Evolutionary conservation across 2,113 vertebrate genomes (phyloP).

Genomic region (Anseranas semipalmata): DNA sequence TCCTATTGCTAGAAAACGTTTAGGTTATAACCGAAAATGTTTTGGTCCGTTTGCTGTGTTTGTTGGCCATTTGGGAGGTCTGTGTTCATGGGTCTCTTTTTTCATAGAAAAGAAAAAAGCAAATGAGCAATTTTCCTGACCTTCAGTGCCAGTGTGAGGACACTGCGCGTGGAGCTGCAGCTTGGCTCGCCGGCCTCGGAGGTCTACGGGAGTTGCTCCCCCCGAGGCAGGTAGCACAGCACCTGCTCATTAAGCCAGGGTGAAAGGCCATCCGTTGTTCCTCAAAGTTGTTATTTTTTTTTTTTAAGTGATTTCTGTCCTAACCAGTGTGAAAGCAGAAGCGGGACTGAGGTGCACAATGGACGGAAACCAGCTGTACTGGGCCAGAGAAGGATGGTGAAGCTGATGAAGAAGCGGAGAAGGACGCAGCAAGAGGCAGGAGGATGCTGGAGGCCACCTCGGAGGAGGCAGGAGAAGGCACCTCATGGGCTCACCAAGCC

Average conservation of each 20-base stretch:
- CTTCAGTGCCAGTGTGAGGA: not conserved
- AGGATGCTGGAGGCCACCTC: rapidly evolving
- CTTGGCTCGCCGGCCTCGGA: not conserved
- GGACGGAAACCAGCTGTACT: rapidly evolving
- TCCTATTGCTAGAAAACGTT: not conserved
- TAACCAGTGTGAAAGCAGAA: not conserved
- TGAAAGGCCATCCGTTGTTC: not conserved
- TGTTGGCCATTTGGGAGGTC: not conserved
- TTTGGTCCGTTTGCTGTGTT: not conserved
- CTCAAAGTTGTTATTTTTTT: not conserved
- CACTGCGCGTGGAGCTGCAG: not conserved
- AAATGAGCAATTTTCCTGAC: not conserved
- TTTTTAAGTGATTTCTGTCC: not conserved
- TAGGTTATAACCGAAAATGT: not conserved
- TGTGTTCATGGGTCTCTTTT: not conserved
- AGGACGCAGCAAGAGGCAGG: not conserved
- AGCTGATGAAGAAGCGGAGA: not conserved
- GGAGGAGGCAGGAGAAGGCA: rapidly evolving
- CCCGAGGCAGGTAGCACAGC: not conserved
- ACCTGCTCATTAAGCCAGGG: rapidly evolving
- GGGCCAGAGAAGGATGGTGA: not conserved
- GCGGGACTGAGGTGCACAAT: not conserved
- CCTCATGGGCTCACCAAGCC: rapidly evolving
- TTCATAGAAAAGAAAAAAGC: not conserved
- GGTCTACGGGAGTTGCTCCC: not conserved